Percentiles rank a stretch among this genome's conserved stretches.
These are phyloP conservation scores for Heteronetta atricapilla DNA, from an alignment of 2,113 vertebrate genomes.

Conservation along the genomic window DNA sequence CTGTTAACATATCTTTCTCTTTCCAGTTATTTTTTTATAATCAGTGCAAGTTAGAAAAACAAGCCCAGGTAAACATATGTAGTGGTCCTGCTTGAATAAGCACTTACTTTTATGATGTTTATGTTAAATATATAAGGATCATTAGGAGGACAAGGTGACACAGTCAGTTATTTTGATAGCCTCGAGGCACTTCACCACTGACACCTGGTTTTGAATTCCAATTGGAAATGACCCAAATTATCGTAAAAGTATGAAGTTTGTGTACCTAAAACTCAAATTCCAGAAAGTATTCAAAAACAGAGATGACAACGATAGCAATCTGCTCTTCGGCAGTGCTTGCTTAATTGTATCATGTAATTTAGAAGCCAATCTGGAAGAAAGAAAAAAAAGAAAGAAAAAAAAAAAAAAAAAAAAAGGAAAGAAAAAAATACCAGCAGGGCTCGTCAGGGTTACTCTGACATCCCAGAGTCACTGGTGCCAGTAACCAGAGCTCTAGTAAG, in stretches of 20 bases:
- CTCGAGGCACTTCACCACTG: constrained; percentile 70
- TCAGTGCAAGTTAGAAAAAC: constrained; percentile 54
- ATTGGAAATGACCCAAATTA: constrained; percentile 63
- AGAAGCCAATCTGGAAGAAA: neutral
- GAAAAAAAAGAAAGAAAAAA: neutral
- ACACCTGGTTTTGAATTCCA: constrained; percentile 67
- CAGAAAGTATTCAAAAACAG: neutral
- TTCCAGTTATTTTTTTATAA: constrained; percentile 47
- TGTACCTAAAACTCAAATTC: constrained; percentile 16
- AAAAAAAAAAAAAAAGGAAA: neutral
- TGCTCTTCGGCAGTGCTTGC: neutral
- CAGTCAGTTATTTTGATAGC: constrained; percentile 69
- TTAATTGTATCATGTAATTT: neutral
- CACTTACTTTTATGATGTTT: constrained; percentile 74
- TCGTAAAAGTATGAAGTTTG: neutral
- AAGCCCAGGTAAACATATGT: constrained; percentile 74
- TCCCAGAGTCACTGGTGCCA: neutral
- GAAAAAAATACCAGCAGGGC: neutral
- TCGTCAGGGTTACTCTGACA: neutral
- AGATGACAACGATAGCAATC: neutral
- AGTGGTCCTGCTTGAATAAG: constrained; percentile 75
- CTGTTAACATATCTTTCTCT: neutral
- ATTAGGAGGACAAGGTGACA: constrained; percentile 79
- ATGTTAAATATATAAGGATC: constrained; percentile 75
- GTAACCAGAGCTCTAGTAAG: neutral